A percentile compares a stretch with the other conserved stretches of the same genome.
phyloP scores from a whole-genome alignment of 2,797 vertebrate genomes.

The Falco naumanni region DNA sequence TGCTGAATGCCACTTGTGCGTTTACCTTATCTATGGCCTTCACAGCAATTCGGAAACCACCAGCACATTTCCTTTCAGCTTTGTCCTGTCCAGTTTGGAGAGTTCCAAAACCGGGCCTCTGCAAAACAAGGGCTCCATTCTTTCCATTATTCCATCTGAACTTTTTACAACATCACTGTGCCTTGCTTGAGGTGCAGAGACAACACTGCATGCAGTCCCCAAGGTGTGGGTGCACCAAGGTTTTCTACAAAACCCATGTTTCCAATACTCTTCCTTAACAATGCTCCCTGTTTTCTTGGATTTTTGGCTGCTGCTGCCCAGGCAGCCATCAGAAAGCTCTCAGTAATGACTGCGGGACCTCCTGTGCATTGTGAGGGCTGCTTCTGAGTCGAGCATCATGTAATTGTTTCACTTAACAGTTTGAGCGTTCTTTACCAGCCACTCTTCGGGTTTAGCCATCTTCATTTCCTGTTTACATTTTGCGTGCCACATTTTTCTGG shows the following conservation, averaged over 20 bases:
- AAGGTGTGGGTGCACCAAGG: neutral
- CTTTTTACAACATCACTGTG: fast-evolving
- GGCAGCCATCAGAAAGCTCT: neutral
- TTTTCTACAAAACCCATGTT: neutral
- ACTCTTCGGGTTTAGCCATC: fast-evolving
- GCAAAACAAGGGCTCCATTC: fast-evolving
- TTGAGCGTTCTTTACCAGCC: neutral
- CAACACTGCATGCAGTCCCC: fast-evolving
- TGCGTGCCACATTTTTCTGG: fast-evolving
- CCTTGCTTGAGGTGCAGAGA: neutral
- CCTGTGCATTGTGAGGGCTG: neutral
- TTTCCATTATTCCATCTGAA: fast-evolving
- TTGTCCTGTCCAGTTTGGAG: neutral
- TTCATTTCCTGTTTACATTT: neutral
- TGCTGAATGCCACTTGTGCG: neutral
- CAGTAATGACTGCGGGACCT: fast-evolving
- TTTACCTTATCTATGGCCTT: fast-evolving
- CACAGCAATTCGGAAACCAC: neutral
- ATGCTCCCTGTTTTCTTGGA: neutral
- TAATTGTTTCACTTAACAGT: neutral
- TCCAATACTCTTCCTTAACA: fast-evolving
- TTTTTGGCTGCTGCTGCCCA: neutral
- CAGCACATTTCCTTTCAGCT: neutral
- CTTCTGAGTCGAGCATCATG: fast-evolving
- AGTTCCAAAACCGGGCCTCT: neutral